phyloP scores from a whole-genome alignment of 2,797 vertebrate species.

The Gallirallus australis region DNA sequence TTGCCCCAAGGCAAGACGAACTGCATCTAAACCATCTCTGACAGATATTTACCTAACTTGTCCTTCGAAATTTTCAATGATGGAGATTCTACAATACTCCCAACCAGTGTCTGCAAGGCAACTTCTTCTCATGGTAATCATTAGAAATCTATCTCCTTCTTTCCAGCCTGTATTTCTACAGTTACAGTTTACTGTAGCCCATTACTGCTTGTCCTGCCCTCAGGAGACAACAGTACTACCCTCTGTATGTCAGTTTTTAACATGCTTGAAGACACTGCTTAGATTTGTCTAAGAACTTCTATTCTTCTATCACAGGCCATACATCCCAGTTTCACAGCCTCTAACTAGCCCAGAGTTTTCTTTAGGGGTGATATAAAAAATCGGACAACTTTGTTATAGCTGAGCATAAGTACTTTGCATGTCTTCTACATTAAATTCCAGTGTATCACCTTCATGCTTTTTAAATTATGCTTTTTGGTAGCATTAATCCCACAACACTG shows the following conservation, averaged over 20 bases:
- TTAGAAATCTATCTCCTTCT: not conserved
- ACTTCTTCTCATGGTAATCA: not conserved
- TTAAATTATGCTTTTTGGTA: not conserved
- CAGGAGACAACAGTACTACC: not conserved
- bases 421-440: not conserved
- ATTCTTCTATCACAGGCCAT: not conserved
- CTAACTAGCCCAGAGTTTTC: not conserved
- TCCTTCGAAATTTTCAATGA: not conserved
- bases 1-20: slow-evolving; percentile 19
- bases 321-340: not conserved
- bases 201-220: not conserved
- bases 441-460: not conserved
- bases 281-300: not conserved
- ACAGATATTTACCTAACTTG: slow-evolving; percentile 6
- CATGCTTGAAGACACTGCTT: not conserved
- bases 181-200: not conserved
- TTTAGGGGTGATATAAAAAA: not conserved
- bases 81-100: not conserved
- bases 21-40: slow-evolving; percentile 1
- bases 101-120: not conserved
- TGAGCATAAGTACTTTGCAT: not conserved
- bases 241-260: not conserved
- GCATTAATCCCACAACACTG: not conserved
- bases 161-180: not conserved
- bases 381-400: not conserved